Base-by-base conservation (phyloP, 2,113 vertebrate genomes). In the Trachemys scripta region DNA sequence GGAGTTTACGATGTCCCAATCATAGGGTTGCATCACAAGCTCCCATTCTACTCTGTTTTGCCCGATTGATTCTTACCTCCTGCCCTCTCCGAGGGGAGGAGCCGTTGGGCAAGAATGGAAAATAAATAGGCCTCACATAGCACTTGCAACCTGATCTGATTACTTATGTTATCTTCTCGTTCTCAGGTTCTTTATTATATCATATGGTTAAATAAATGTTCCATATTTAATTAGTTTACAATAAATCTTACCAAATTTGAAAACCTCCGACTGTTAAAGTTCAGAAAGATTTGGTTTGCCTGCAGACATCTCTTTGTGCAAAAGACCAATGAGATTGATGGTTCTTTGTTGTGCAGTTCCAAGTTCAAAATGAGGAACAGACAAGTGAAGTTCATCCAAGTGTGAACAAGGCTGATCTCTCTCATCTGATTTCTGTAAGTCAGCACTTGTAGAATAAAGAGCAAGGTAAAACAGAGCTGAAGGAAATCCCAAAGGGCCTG, bases 241-340 rank as follows among this genome's bases (percentile, higher is more conserved):
- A 81, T 54, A 78, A 14, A 56, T 84, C 24, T 93, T 79, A 93
- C 75, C 85, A 79, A 88, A 59, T 82, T 88, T 72, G 90, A 93
- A 98, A 93, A 72, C 69, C 96, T 95, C 94, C 92, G 78, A 79
- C 81, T 93, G 88, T 92, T 97, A 76, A 95, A 87, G 31, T 56
- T 88, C 82, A 91, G 85, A 88, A 95, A 56, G 91, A 88, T 89
- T 92, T 78, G 51, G 78, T 94, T 96, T 97, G 91, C 96, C 88
- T 83, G 85, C 90, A 98, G 94, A 94, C 27, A 69, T 96, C 75
- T 97, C 90, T 79, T n/a, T 5, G 12, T 62, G 84, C 4, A 42
- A 53, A 88, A 91, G 35, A 78, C 8, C 22, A 53, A 25, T 35
- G 85, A 27, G 47, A 45, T 79, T 93, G 80, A n/a, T 80, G 57